These are phyloP conservation scores for Oscheius sp. DNA, from an alignment of 2,888 invertebrate species.

Conservation along the genomic window DNA sequence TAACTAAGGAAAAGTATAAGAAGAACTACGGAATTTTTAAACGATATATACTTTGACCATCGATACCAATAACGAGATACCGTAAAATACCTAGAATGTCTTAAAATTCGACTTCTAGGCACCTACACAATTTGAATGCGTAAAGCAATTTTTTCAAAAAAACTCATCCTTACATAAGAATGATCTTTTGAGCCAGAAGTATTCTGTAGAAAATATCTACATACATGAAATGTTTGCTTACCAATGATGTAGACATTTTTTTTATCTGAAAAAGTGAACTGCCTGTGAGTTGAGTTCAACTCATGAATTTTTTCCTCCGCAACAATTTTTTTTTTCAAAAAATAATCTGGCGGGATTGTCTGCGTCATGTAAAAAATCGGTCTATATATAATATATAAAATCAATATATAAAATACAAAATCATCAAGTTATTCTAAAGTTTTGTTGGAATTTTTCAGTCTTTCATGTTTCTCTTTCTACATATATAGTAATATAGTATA, in stretches of 20 bases:
- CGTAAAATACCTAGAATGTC: constrained; percentile 7
- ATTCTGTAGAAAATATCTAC: too few species aligned
- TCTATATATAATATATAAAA: too few species aligned
- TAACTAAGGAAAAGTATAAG: constrained; percentile 7
- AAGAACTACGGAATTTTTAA: background rate
- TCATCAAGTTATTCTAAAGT: too few species aligned
- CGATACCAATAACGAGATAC: constrained; percentile 20
- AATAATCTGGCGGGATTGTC: too few species aligned
- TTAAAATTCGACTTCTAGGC: too few species aligned
- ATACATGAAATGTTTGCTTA: background rate
- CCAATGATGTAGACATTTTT: background rate
- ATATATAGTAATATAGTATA: too few species aligned
- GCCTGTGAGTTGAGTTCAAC: background rate
- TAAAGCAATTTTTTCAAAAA: background rate
- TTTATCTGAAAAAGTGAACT: background rate
- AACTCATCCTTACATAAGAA: constrained; percentile 3
- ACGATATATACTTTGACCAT: constrained; percentile 19
- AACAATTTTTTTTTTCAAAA: too few species aligned
- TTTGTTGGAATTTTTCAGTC: too few species aligned
- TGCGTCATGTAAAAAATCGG: too few species aligned
- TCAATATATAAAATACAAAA: too few species aligned
- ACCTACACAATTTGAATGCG: constrained; percentile 5
- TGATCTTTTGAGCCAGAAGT: background rate
- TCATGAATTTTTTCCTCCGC: too few species aligned
- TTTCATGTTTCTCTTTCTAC: too few species aligned